phyloP scores from a whole-genome alignment of 1,140 invertebrate species.

The Drosophila willistoni region DNA sequence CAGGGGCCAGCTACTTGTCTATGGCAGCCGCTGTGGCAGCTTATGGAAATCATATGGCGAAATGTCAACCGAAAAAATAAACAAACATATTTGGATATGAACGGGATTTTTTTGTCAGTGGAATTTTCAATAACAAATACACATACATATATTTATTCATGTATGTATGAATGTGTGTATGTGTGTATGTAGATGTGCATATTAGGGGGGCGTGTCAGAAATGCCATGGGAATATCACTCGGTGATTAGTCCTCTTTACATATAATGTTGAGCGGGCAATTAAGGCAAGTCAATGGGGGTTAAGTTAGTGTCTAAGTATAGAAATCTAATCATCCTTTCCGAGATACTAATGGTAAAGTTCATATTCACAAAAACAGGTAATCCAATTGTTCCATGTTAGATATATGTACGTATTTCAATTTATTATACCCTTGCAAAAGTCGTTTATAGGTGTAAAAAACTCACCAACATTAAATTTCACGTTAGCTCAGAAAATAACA shows the following conservation, averaged over 20 bases:
- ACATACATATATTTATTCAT: conserved; percentile 25
- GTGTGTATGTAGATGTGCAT: not conserved
- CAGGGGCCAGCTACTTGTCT: conserved; percentile 66
- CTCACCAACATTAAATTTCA: too few species aligned
- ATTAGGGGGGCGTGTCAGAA: conserved; percentile 49
- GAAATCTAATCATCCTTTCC: not conserved
- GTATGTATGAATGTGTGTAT: not conserved
- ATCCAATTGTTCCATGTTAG: too few species aligned
- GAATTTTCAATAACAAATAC: conserved; percentile 44
- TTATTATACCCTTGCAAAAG: too few species aligned
- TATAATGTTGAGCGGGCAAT: conserved; percentile 34
- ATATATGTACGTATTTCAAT: too few species aligned
- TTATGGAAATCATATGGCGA: conserved; percentile 79
- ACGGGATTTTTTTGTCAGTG: conserved; percentile 44
- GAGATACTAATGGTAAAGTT: not conserved
- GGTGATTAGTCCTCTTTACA: conserved; percentile 20
- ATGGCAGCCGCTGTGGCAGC: conserved; percentile 71
- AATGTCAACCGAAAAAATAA: conserved; percentile 72
- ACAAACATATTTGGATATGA: conserved; percentile 56
- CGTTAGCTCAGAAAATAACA: too few species aligned
- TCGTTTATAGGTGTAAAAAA: too few species aligned
- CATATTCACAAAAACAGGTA: too few species aligned
- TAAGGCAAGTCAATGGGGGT: conserved; percentile 23
- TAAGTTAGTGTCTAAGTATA: not conserved
- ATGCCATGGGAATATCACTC: conserved; percentile 55